Conservation (phyloP, 2,888 invertebrate genomes). For the Bhutanitis thaidina region DNA sequence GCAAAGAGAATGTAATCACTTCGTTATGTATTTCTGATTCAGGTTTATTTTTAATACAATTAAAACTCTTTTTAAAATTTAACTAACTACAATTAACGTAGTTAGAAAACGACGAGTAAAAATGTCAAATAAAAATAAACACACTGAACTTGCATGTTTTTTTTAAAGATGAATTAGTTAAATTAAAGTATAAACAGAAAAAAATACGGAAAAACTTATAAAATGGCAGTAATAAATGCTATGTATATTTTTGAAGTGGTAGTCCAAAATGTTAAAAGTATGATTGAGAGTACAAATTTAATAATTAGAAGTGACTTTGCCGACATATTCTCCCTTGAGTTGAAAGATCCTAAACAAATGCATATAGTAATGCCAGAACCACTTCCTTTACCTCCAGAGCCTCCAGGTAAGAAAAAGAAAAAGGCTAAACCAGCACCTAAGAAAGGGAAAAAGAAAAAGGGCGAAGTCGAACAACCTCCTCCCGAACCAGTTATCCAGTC, state of each 20-base stretch:
- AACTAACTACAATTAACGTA: too few species aligned
- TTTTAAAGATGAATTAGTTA: too few species aligned
- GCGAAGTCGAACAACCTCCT: slow-evolving; percentile 43
- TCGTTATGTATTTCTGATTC: too few species aligned
- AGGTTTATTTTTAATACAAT: too few species aligned
- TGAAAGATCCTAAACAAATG: slow-evolving; percentile 70
- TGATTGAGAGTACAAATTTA: slow-evolving; percentile 46
- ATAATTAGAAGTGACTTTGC: slow-evolving; percentile 65
- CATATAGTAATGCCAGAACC: slow-evolving; percentile 69
- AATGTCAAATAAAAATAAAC: slow-evolving; percentile 51
- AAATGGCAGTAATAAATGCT: slow-evolving; percentile 59
- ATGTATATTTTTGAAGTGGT: slow-evolving; percentile 73
- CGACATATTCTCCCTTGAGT: slow-evolving; percentile 65
- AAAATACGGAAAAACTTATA: too few species aligned
- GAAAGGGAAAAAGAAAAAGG: slow-evolving; percentile 54
- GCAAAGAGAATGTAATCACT: too few species aligned
- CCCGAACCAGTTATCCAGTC: slow-evolving; percentile 65
- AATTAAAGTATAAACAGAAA: too few species aligned
- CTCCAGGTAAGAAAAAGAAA: slow-evolving; percentile 48
- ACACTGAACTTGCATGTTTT: too few species aligned
- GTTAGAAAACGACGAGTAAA: too few species aligned
- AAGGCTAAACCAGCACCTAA: slow-evolving; percentile 41
- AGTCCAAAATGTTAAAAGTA: slow-evolving; percentile 53
- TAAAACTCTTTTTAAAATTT: too few species aligned
- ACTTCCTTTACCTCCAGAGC: slow-evolving; percentile 60